Evolutionary conservation across 2,888 invertebrate species (phyloP).

Genomic region (Myathropa florea): DNA sequence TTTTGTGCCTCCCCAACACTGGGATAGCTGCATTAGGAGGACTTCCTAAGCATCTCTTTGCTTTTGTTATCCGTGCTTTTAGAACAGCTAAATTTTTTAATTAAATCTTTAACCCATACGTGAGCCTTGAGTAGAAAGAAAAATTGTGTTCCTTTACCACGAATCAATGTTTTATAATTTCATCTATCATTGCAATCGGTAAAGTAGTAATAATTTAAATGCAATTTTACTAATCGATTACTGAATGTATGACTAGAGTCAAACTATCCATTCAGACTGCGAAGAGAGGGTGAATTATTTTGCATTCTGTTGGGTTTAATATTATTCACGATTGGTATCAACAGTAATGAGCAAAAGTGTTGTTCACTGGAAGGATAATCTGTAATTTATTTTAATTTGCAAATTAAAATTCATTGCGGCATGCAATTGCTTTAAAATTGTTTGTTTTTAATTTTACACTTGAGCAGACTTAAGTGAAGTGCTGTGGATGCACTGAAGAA

Average conservation of each 20-base stretch:
- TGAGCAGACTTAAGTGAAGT: neutral
- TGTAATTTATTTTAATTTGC: conserved; percentile 28
- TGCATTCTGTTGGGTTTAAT: too few relatives aligned
- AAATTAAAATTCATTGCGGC: conserved; percentile 24
- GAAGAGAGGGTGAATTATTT: neutral
- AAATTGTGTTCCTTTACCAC: too few relatives aligned
- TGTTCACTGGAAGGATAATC: conserved; percentile 14
- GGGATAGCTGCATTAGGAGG: neutral
- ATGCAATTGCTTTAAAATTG: conserved; percentile 9
- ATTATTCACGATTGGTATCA: neutral
- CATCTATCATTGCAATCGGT: too few relatives aligned
- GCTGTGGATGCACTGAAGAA: neutral
- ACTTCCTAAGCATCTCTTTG: neutral
- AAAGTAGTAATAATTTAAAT: too few relatives aligned
- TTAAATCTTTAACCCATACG: too few relatives aligned
- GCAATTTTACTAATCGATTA: too few relatives aligned
- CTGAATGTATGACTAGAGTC: neutral
- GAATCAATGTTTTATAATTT: too few relatives aligned
- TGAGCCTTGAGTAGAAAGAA: too few relatives aligned
- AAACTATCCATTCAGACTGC: neutral
- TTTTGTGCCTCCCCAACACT: neutral
- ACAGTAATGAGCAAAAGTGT: neutral
- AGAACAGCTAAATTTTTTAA: too few relatives aligned
- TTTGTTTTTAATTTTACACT: conserved; percentile 14
- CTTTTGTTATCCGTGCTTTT: neutral